Conservation (phyloP, 2,888 invertebrate genomes). For the Neoscelio sp. region DNA sequence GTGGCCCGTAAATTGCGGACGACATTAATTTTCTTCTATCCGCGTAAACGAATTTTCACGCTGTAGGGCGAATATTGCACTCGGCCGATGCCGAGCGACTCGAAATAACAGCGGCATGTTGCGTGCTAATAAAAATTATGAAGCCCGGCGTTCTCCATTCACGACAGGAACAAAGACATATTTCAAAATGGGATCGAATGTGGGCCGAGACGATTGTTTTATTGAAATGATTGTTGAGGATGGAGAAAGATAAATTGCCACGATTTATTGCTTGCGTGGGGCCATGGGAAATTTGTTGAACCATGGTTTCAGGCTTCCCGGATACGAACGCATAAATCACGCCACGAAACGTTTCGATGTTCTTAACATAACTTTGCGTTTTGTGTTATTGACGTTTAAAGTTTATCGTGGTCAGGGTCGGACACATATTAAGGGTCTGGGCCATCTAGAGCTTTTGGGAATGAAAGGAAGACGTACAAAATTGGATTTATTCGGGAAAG, state of each 20-base stretch:
- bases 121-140: constrained; percentile 44
- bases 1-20: constrained; percentile 51
- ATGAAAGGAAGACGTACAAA: not conserved
- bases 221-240: constrained; percentile 50
- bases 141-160: constrained; percentile 33
- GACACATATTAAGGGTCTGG: not conserved
- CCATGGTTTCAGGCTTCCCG: constrained; percentile 7
- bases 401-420: constrained; percentile 5
- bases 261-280: constrained; percentile 27
- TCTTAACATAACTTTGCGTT: constrained; percentile 15
- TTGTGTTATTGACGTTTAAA: constrained; percentile 10
- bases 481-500: not conserved
- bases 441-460: not conserved
- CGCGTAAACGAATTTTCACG: constrained; percentile 30
- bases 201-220: constrained; percentile 54
- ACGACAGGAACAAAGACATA: constrained; percentile 46
- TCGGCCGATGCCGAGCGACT: constrained; percentile 12
- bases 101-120: constrained; percentile 37
- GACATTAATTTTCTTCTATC: constrained; percentile 59
- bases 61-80: constrained; percentile 17
- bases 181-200: constrained; percentile 34
- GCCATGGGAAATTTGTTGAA: constrained; percentile 7
- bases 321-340: constrained; percentile 7
- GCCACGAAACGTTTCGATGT: not conserved
- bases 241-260: constrained; percentile 43